Base-by-base conservation (phyloP, 2,888 invertebrate genomes). In the Philhelius pedissequus region DNA sequence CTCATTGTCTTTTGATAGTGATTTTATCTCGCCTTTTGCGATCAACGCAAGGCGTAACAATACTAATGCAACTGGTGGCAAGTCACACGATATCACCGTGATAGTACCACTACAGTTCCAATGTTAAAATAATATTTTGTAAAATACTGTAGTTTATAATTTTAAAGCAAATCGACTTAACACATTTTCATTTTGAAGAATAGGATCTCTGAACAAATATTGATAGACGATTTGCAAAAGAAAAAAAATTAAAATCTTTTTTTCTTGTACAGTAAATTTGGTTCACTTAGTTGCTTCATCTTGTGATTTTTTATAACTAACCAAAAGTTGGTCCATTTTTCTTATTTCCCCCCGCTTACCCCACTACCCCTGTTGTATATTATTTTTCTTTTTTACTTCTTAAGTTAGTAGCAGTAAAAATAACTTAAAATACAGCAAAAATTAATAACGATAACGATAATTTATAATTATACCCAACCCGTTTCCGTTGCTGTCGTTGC, bases 51-150 rank as follows among this genome's bases (percentile, higher is more conserved):
- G 96, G 87, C 95, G 97, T 89, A 97, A 97, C 92, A 98, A 99
- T 89, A 98, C 98, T 87, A 95, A 97, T 91, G 96, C 97, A 88
- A 95, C 96, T 90, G 98, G 99, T 91, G 99, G 99, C 77, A 99
- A 99, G 93, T 99, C 99, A 84, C 99, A 99, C 92, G 99, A 99
- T 93, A 98, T 99, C 92, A 99, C 99, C 90, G 97, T 99, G 91
- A 95, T 99, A 90, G 94, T 99, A 88, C 98, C 98, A 88, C n/a
- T n/a, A 97, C 97, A 88, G 97, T 99, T 92, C 96, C 96, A 90
- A 94, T 95, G 93, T 91, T 89, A 91, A 89, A 87, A 68, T 79
- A 74, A 75, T 48, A 22, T 52, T 77, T 74, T 69, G 11, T 68
- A 15, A 48, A 56, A 68, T 54, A 15, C 45, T 64, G 70, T 74